A percentile compares a stretch with the other conserved stretches of the same genome.
Conservation (phyloP, 2,113 vertebrate species). For the Vidua chalybeata region DNA sequence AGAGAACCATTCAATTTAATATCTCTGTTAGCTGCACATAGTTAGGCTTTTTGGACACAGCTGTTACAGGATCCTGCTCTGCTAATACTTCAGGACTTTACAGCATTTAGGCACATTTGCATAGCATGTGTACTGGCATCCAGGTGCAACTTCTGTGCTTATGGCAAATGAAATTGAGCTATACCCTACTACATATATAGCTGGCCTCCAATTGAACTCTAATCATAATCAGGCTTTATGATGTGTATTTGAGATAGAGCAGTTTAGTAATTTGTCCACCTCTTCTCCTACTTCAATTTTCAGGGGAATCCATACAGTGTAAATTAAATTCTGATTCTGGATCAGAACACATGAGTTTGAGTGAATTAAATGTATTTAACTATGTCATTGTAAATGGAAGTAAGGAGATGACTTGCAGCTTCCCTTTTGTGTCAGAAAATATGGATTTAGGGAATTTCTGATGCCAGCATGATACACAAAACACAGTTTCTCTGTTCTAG, state of each 20-base stretch:
- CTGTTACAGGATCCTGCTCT: neutral
- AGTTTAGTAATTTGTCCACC: neutral
- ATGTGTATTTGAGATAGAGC: neutral
- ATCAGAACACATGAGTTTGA: neutral
- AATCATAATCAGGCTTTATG: neutral
- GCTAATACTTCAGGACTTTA: neutral
- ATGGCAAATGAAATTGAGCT: neutral
- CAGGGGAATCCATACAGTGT: neutral
- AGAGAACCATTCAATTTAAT: constrained; percentile 28
- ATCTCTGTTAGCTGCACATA: constrained; percentile 32
- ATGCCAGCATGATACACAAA: neutral
- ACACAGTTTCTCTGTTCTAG: neutral
- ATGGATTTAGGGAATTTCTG: neutral
- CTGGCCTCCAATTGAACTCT: neutral
- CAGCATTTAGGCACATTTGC: constrained; percentile 1
- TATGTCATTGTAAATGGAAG: neutral
- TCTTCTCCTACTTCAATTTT: neutral
- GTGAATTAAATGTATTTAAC: neutral
- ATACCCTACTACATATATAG: neutral
- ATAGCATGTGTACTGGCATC: neutral
- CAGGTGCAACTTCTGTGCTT: neutral
- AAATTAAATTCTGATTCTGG: neutral
- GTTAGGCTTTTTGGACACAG: constrained; percentile 19
- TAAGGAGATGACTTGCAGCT: neutral
- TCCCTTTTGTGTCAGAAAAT: neutral